Evolutionary conservation across 2,797 vertebrate genomes (phyloP).

Genomic region (Esox lucius): DNA sequence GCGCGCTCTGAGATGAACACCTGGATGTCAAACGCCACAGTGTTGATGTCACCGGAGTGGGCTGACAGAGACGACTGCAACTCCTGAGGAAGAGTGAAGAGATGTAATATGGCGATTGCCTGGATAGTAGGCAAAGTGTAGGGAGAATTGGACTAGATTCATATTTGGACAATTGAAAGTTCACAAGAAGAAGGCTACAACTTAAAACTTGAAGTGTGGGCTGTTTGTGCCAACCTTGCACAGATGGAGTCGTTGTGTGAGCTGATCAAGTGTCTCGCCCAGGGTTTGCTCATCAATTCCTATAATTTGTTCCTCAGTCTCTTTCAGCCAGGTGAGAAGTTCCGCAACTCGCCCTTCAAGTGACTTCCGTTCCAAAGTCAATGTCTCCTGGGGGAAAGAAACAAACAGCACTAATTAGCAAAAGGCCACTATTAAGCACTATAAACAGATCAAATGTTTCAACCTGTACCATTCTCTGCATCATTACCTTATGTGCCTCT

Average conservation of each 20-base stretch:
- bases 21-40: conserved; percentile 81
- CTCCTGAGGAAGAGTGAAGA: conserved; percentile 69
- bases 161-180: neutral
- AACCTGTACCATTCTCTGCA: neutral
- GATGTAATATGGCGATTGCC: neutral
- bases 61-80: conserved; percentile 75
- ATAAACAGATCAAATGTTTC: neutral
- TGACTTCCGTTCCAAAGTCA: conserved; percentile 70
- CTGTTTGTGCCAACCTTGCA: conserved; percentile 71
- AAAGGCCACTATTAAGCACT: neutral
- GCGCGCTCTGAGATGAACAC: conserved; percentile 89
- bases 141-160: neutral
- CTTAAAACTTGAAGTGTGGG: neutral
- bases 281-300: conserved; percentile 47
- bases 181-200: neutral
- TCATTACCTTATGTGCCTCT: conserved; percentile 79
- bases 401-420: conserved; percentile 1
- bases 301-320: conserved; percentile 58
- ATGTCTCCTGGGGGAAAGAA: conserved; percentile 65
- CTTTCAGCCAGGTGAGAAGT: conserved; percentile 68
- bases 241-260: conserved; percentile 69
- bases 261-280: conserved; percentile 41
- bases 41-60: conserved; percentile 78
- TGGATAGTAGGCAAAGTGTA: neutral
- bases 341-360: conserved; percentile 67